Percentiles rank a stretch among this genome's conserved stretches.
Conservation (phyloP, 2,113 vertebrate species). For the Morone chrysops region DNA sequence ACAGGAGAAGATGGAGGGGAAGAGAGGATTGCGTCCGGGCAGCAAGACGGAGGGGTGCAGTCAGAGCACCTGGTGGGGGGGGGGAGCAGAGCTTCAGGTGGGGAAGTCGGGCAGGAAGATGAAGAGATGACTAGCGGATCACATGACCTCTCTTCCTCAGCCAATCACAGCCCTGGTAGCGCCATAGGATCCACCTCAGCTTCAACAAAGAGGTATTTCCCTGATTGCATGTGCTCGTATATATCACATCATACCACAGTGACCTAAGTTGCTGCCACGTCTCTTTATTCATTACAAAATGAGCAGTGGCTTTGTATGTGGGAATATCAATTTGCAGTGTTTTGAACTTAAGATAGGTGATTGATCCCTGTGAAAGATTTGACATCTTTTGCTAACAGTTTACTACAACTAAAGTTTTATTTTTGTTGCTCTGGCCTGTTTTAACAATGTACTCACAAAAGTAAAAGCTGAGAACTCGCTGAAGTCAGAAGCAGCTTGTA, state of each 20-base stretch:
- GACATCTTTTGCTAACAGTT: neutral
- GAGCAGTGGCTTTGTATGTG: neutral
- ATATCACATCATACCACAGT: neutral
- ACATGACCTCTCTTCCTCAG: slow-evolving; percentile 38
- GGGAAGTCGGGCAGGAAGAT: slow-evolving; percentile 64
- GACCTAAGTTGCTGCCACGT: neutral
- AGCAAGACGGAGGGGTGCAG: neutral
- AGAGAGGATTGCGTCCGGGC: slow-evolving; percentile 12
- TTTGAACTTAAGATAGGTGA: neutral
- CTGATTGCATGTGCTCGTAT: neutral
- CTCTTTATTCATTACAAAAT: neutral
- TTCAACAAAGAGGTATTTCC: slow-evolving; percentile 83
- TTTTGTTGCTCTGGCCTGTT: neutral
- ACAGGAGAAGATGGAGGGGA: slow-evolving; percentile 25
- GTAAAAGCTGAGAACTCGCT: too few species aligned
- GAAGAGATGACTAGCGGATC: slow-evolving; percentile 66
- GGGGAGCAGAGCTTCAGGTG: slow-evolving; percentile 52
- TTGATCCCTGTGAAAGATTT: too few species aligned
- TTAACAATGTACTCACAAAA: too few species aligned
- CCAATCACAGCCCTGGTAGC: slow-evolving; percentile 66
- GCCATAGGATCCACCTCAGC: slow-evolving; percentile 69
- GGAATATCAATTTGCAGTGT: neutral
- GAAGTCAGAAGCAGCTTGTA: neutral
- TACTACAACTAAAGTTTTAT: neutral
- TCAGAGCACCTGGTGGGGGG: slow-evolving; percentile 24